Conservation (phyloP, 2,113 vertebrate species). For the Nestor notabilis region DNA sequence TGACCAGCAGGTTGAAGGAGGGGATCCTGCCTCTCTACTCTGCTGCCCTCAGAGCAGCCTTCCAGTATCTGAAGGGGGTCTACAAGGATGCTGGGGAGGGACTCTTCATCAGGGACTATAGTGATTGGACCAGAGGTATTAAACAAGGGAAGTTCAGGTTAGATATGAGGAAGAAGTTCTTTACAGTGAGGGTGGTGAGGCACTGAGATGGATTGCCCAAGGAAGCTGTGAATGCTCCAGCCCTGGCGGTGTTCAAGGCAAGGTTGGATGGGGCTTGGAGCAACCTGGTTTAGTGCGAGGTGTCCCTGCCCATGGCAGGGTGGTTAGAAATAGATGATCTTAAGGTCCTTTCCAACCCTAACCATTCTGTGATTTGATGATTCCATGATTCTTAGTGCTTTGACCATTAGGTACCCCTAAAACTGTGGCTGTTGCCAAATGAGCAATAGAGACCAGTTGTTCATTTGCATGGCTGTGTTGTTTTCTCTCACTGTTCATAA, state of each 20-base stretch:
- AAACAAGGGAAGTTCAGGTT: too few species aligned
- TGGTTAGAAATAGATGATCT: neutral
- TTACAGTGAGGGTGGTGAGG: too few species aligned
- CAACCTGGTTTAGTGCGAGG: neutral
- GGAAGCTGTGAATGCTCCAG: neutral
- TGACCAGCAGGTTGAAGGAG: too few species aligned
- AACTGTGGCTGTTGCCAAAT: neutral
- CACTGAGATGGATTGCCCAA: too few species aligned
- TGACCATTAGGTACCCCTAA: neutral
- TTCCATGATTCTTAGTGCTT: neutral
- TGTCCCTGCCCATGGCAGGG: neutral
- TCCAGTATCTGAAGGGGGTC: too few species aligned
- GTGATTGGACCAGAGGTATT: too few species aligned
- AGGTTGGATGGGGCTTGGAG: neutral
- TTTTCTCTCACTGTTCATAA: neutral
- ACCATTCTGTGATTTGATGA: neutral
- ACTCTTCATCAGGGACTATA: too few species aligned
- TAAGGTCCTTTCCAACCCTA: neutral
- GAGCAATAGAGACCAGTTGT: neutral
- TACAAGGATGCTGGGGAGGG: too few species aligned
- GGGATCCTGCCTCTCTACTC: too few species aligned
- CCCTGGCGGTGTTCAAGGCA: neutral
- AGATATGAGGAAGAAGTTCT: too few species aligned
- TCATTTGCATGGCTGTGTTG: accelerated
- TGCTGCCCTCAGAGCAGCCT: too few species aligned